Conservation (phyloP, 2,113 vertebrate species). For the Tricholaema leucomelas region DNA sequence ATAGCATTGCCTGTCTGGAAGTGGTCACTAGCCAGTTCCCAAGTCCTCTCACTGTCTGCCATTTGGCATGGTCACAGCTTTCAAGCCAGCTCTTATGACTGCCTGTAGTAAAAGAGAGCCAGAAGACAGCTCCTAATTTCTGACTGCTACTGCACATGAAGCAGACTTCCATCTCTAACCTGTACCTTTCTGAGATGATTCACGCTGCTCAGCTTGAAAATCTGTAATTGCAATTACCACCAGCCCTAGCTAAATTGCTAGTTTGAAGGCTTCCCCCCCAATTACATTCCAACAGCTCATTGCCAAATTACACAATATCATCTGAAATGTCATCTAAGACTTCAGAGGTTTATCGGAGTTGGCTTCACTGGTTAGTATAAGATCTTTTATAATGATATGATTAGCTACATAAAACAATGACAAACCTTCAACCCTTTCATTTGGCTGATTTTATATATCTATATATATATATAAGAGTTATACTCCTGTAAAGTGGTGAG, state of each 20-base stretch:
- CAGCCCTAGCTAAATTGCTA: not conserved
- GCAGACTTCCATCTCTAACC: not conserved
- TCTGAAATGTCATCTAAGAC: conserved; percentile 11
- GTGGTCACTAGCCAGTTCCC: not conserved
- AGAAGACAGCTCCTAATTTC: not conserved
- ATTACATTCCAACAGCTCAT: not conserved
- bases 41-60: not conserved
- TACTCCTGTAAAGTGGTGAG: not conserved
- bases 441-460: not conserved
- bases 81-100: not conserved
- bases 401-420: conserved; percentile 10
- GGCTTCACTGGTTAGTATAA: not conserved
- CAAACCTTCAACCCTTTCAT: not conserved
- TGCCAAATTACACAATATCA: not conserved
- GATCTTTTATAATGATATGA: not conserved
- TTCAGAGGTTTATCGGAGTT: not conserved
- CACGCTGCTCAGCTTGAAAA: not conserved
- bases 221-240: conserved; percentile 3
- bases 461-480: not conserved
- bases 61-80: not conserved
- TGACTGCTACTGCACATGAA: not conserved
- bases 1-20: not conserved
- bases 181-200: not conserved
- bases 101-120: not conserved
- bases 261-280: conserved; percentile 11